Conservation (phyloP, 2,113 vertebrate genomes). For the Albula glossodonta region DNA sequence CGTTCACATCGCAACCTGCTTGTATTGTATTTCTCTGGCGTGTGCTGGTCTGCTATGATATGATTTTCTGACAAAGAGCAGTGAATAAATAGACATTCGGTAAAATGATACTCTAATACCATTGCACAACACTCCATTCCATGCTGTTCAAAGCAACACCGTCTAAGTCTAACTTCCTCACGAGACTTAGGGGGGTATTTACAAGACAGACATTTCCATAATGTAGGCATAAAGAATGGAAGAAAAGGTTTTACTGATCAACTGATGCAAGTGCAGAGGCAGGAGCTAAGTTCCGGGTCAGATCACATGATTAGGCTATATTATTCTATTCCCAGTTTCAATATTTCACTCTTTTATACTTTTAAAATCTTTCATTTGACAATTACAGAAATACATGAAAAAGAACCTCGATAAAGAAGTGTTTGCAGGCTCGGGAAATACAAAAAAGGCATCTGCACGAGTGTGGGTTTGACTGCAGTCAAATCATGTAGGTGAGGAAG, state of each 20-base stretch:
- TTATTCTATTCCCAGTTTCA: background rate
- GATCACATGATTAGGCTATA: background rate
- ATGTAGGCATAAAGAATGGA: slow-evolving; percentile 21
- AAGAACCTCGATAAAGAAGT: background rate
- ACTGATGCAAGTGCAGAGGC: background rate
- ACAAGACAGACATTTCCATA: slow-evolving; percentile 19
- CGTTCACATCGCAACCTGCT: slow-evolving; percentile 30
- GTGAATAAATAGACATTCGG: slow-evolving; percentile 10
- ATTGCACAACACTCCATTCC: background rate
- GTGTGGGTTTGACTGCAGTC: background rate
- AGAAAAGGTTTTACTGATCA: background rate
- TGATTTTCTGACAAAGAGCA: slow-evolving; percentile 38
- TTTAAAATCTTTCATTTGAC: slow-evolving; percentile 1
- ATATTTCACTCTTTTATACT: background rate
- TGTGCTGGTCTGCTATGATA: slow-evolving; percentile 28
- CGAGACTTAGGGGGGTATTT: background rate
- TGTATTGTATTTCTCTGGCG: slow-evolving; percentile 25
- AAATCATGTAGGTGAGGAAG: background rate
- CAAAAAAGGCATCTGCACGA: background rate
- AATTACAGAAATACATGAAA: slow-evolving; percentile 1
- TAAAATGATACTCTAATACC: background rate
- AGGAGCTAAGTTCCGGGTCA: background rate
- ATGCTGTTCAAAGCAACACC: no score
- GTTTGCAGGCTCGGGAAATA: background rate
- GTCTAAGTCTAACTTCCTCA: no score